These are phyloP conservation scores for Erythrolamprus reginae DNA, from an alignment of 2,113 vertebrate species.

Conservation along the genomic window DNA sequence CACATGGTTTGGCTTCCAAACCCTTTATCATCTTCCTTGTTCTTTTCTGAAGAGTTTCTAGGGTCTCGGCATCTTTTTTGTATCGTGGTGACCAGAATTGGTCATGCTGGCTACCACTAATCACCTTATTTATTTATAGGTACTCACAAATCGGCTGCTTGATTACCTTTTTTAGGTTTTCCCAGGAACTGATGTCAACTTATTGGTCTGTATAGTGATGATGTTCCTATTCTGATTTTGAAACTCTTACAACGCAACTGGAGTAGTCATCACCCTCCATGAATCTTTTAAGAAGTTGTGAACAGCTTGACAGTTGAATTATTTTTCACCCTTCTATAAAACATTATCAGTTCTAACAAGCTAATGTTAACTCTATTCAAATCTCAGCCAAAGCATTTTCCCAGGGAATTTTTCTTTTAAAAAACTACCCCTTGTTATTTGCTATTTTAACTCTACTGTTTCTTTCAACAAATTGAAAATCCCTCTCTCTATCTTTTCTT, in stretches of 20 bases:
- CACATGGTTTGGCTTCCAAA: neutral
- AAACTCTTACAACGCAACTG: neutral
- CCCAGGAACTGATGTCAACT: neutral
- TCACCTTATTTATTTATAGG: neutral
- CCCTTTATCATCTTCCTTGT: neutral
- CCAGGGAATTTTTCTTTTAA: neutral
- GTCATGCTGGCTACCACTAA: neutral
- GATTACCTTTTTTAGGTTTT: neutral
- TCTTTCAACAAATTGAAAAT: neutral
- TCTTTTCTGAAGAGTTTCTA: neutral
- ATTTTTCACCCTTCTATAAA: neutral
- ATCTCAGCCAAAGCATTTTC: neutral
- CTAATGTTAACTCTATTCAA: neutral
- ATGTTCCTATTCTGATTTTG: neutral
- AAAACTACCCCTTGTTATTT: neutral
- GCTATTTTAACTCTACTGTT: neutral
- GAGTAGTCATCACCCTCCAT: neutral
- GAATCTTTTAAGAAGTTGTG: neutral
- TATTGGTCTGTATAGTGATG: neutral
- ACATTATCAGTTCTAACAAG: neutral
- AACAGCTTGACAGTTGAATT: neutral
- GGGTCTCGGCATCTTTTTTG: neutral
- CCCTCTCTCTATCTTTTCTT: neutral
- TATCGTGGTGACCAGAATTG: neutral
- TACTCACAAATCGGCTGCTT: neutral